Evolutionary conservation across 1,140 invertebrate species (phyloP).

Genomic region (Drosophila simulans): DNA sequence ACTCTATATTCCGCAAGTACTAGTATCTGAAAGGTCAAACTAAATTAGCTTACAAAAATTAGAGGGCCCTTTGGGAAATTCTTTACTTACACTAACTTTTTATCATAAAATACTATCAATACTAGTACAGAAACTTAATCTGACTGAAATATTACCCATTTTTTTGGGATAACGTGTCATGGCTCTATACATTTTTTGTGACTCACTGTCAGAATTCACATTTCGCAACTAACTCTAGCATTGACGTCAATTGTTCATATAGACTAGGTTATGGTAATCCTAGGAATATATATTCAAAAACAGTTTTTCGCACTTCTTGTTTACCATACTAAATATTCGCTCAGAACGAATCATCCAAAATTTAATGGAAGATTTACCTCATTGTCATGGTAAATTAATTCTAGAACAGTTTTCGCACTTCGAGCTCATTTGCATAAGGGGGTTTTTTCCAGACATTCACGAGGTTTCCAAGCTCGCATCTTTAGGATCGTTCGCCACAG

Average conservation of each 20-base stretch:
- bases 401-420: constrained; percentile 8
- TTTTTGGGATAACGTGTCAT: neutral
- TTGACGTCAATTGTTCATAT: constrained; percentile 12
- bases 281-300: constrained; percentile 6
- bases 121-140: neutral
- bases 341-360: neutral
- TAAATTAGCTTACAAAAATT: neutral
- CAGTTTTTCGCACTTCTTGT: constrained; percentile 8
- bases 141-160: neutral
- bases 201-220: constrained; percentile 1
- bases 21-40: neutral
- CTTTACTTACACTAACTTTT: too few species aligned
- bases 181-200: neutral
- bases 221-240: neutral
- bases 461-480: neutral
- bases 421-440: neutral
- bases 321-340: neutral
- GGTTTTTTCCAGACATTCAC: neutral
- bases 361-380: neutral
- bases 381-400: neutral
- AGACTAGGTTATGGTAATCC: neutral
- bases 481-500: neutral
- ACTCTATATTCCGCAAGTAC: neutral
- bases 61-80: too few species aligned
- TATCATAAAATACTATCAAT: too few species aligned